Evolutionary conservation across 2,888 invertebrate genomes (phyloP), one percentile per base, ranked within the genome.

Genomic region (Hedychridium roseum): DNA sequence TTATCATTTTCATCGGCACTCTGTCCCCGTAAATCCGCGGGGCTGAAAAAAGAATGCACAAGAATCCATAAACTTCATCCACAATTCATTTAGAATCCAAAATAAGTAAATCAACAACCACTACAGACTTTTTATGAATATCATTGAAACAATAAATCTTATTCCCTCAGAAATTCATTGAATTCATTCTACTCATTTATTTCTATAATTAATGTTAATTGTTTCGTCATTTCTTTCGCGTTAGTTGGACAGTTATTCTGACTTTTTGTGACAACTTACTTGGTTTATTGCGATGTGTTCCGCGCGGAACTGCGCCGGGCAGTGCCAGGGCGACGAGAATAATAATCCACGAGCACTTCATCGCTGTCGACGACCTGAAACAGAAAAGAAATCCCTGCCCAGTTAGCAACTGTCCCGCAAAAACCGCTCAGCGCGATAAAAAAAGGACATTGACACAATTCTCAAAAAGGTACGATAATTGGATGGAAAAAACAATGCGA

Each of bases 1-100:
- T 80, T 61, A 90, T 74, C 2, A 83, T 83, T 57, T 82, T 80
- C 56, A 79, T 72, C 35, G 85, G 83, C 54, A 86, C 81, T 64
- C 78, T 80, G 63, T 85, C 82, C 20, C 86, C 86, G 76, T 81
- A 85, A 36, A 85, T 69, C 68, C 80, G 80, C 3, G 86, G 86
- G 65, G 80, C 86, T 86, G 73, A 40, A 62, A 64, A 50, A 36
- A 31, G 31, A 11, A 31, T 5, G n/a, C n/a, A n/a, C n/a, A n/a
- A n/a, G n/a, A n/a, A n/a, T n/a, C n/a, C n/a, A n/a, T n/a, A n/a
- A n/a, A n/a, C n/a, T n/a, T n/a, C n/a, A n/a, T n/a, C n/a, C n/a
- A n/a, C n/a, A n/a, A n/a, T n/a, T n/a, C n/a, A n/a, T n/a, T n/a
- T n/a, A n/a, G 5, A 11, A 12, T 7, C n/a, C 14, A 31, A 11